Conservation (phyloP, 2,888 invertebrate species). For the Rosalia funebris region DNA sequence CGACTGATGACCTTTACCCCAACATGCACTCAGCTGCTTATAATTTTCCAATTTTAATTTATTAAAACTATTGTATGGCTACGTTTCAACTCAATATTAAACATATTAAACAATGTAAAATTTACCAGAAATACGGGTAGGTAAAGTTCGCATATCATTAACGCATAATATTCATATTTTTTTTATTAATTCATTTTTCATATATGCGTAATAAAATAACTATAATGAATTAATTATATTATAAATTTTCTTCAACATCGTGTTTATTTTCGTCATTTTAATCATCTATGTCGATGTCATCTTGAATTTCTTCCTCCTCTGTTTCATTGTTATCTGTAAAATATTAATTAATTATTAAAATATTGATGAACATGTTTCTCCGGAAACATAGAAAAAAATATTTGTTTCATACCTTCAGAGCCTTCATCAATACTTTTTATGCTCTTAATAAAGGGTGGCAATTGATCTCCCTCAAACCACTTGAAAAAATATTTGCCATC, state of each 20-base stretch:
- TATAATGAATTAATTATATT: neutral
- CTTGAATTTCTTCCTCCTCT: neutral
- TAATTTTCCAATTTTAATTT: neutral
- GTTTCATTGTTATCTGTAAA: constrained; percentile 1
- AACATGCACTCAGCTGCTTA: neutral
- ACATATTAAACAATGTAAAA: too few relatives aligned
- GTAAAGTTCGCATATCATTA: neutral
- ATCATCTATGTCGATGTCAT: neutral
- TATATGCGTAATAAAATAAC: neutral
- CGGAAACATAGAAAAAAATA: neutral
- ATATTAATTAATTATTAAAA: neutral
- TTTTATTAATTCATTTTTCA: neutral
- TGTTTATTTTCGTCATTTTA: neutral
- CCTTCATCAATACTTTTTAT: constrained; percentile 4
- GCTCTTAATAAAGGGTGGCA: constrained; percentile 19
- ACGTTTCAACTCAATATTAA: neutral
- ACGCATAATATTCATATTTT: neutral
- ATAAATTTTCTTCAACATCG: neutral
- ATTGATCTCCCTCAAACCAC: constrained; percentile 32
- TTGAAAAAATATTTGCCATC: constrained; percentile 27
- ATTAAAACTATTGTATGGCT: neutral
- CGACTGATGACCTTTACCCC: constrained; percentile 19
- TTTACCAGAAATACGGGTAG: neutral
- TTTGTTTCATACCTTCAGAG: neutral
- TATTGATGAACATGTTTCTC: neutral